Base-by-base conservation (phyloP, 2,888 invertebrate genomes). In the Drosophila mercatorum region DNA sequence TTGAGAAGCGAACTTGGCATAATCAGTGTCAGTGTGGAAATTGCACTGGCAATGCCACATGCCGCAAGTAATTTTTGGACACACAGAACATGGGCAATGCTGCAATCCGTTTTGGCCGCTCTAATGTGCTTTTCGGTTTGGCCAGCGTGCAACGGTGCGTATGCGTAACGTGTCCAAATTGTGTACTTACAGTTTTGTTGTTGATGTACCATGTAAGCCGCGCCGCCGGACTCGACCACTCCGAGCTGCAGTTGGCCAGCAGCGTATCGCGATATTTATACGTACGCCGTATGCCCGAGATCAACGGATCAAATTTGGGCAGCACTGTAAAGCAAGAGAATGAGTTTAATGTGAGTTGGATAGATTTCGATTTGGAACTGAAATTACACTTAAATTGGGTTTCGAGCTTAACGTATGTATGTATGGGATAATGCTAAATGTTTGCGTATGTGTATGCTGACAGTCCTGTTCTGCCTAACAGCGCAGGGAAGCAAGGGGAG, bases 171-270 rank as follows among this genome's bases (percentile, higher is more conserved):
- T 43, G 22, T 31, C 22, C 26, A 31, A 63, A 70, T 66, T 49
- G 34, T 75, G 22, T 76, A 91, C 91, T 81, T 91, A 93, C 93
- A 87, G 92, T 92, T 90, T 92, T 91, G 80, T 92, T 92, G 89
- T 93, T 92, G 78, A 93, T 92, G 73, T 91, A 92, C 93, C 93
- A 93, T 64, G 90, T 91, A 46, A 93, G 90, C 67, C 88, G 89
- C 61, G 93, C 91, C 67, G 91, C 89, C 52, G 93, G 93, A 89
- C 89, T 92, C 52, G 93, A 93, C 92, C 91, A 91, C 64, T 93
- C 93, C 28, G 93, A 91, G 68, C 92, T 93, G 84, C 93, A 93
- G 82, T 93, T 93, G 78, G 92, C 92, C 74, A 91, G 75, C 68
- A 93, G 83, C 73, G 90, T 91, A 81, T 93, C 93, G 64, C 91